Conservation (phyloP, 2,797 vertebrate species). For the Scomberomorus guttatus region DNA sequence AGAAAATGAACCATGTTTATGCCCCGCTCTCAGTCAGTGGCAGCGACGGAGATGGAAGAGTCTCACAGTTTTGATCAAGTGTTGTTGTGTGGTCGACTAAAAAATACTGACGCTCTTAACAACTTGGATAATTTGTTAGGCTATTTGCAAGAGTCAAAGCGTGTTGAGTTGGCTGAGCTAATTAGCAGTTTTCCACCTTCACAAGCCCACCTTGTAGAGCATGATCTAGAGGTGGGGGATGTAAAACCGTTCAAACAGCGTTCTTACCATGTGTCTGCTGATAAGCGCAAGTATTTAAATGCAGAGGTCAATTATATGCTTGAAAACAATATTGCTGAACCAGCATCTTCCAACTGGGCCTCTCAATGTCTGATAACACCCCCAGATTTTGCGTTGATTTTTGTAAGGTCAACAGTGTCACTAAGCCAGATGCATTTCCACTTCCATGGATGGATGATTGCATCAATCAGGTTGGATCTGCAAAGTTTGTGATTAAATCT, state of each 20-base stretch:
- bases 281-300: too few species aligned
- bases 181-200: too few species aligned
- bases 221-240: neutral
- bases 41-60: too few species aligned
- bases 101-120: neutral
- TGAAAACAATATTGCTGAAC: neutral
- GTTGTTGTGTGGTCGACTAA: neutral
- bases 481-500: neutral
- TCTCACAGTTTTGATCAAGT: too few species aligned
- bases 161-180: too few species aligned
- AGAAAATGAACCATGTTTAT: too few species aligned
- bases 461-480: neutral
- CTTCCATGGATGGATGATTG: neutral
- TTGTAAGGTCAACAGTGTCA: neutral
- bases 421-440: neutral
- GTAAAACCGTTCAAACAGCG: neutral
- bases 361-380: neutral
- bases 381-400: neutral
- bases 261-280: neutral
- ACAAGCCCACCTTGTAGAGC: neutral
- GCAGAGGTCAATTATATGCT: neutral
- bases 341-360: neutral
- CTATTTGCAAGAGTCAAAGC: neutral
- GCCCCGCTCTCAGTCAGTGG: too few species aligned
- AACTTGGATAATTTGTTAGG: neutral